Evolutionary conservation across 2,797 vertebrate genomes (phyloP).

Genomic region (Crax fasciolata): DNA sequence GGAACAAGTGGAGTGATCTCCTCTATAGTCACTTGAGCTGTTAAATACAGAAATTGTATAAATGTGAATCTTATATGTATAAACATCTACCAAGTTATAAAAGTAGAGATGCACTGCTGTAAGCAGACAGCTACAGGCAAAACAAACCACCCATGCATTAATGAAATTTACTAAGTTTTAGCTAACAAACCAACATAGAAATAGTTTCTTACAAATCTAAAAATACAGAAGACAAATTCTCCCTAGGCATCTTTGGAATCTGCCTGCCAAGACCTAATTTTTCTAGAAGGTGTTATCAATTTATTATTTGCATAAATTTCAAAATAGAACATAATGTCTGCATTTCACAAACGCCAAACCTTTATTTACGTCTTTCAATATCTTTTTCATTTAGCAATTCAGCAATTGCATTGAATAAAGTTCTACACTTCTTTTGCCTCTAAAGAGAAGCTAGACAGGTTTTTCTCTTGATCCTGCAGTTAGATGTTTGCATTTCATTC

Average conservation of each 20-base stretch:
- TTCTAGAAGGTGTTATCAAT: neutral
- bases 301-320: neutral
- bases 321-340: neutral
- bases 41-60: neutral
- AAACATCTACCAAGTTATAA: neutral
- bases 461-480: neutral
- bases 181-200: neutral
- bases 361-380: neutral
- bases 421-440: neutral
- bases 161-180: neutral
- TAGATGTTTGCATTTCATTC: neutral
- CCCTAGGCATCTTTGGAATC: neutral
- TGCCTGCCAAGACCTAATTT: neutral
- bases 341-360: neutral
- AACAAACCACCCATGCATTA: neutral
- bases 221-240: neutral
- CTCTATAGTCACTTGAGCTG: slow-evolving; percentile 97
- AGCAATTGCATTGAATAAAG: neutral
- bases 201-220: neutral
- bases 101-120: neutral
- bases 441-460: neutral
- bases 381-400: neutral
- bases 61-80: no score
- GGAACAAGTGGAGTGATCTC: slow-evolving; percentile 97
- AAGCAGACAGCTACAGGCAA: neutral